Base-by-base conservation (phyloP, 1,140 invertebrate species). In the Bathynomus jamesi region DNA sequence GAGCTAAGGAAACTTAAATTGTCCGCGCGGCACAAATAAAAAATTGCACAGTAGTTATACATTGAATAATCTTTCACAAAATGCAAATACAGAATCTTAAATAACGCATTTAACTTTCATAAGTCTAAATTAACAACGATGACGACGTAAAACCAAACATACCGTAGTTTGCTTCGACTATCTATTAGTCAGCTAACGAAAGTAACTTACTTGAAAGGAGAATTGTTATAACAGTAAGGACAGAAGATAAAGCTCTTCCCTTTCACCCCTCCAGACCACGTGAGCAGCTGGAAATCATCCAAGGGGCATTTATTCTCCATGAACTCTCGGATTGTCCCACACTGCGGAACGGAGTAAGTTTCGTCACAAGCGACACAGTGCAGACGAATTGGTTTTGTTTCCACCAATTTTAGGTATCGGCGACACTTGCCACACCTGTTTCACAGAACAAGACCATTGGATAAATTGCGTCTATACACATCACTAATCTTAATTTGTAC, bases 141-240 rank as follows among this genome's bases (percentile, higher is more conserved):
- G n/a, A n/a, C n/a, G n/a, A n/a, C n/a, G n/a, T n/a, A n/a, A n/a
- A n/a, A n/a, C n/a, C n/a, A n/a, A n/a, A n/a, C n/a, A n/a, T n/a
- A n/a, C n/a, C n/a, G n/a, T n/a, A n/a, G n/a, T n/a, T n/a, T n/a
- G n/a, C n/a, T n/a, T n/a, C n/a, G n/a, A n/a, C n/a, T n/a, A n/a
- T n/a, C n/a, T n/a, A n/a, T n/a, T n/a, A n/a, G n/a, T n/a, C n/a
- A n/a, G n/a, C n/a, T n/a, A n/a, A n/a, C n/a, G n/a, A 61, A 61
- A 61, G 17, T 62, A n/a, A 75, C 79, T 76, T 82, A 90, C 88
- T 89, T 91, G 81, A 99, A 99, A 0, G 98, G 97, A 30, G 97
- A 95, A 85, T 99, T 91, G 81, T 98, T 99, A 82, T 93, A 99
- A 81, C 98, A 99, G 83, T 98, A 98, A 0, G 97, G 97, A 82